Evolutionary conservation across 2,797 vertebrate genomes (phyloP), one percentile per base, ranked within the genome.

Genomic region (Galaxias olidus): DNA sequence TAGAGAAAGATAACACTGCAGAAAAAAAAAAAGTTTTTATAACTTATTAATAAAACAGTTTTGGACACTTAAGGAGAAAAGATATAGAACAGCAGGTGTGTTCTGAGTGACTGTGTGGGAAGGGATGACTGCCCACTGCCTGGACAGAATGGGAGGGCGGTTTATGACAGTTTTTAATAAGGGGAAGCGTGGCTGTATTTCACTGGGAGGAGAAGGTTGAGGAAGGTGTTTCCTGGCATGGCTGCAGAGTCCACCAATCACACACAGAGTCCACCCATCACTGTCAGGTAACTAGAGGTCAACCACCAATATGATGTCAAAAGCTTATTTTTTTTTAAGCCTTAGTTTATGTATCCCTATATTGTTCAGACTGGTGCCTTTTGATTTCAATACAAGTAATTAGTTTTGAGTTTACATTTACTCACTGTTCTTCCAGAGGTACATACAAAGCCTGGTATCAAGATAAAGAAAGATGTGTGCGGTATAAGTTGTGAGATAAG

Each of bases 291-390:
- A 56, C 51, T 54, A 11, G 14, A 44, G 62, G 40, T 56, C 50
- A 70, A 53, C 64, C 69, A 63, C 64, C 58, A 46, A 44, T 47
- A 18, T 49, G 60, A 20, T 41, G 8, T 13, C 12, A 18, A n/a
- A 15, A 51, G n/a, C 49, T 7, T 9, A 18, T 4, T 6, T 51
- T 15, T 17, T 51, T 15, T 51, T n/a, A n/a, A n/a, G n/a, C n/a
- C n/a, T n/a, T n/a, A n/a, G 15, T 8, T 18, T 51, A 51, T 51
- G 15, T 9, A 15, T 51, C 15, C n/a, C 18, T 51, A 9, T 51
- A 51, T 51, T 15, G n/a, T 18, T 8, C 49, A 14, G 15, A n/a
- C 2, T 15, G 49, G n/a, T n/a, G 15, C 4, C 49, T 50, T 14
- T 14, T 50, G 49, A 8, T 30, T 30, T 30, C 6, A 2, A 30